Evolutionary conservation across 2,113 vertebrate genomes (phyloP).

Genomic region (Bolborhynchus lineola): DNA sequence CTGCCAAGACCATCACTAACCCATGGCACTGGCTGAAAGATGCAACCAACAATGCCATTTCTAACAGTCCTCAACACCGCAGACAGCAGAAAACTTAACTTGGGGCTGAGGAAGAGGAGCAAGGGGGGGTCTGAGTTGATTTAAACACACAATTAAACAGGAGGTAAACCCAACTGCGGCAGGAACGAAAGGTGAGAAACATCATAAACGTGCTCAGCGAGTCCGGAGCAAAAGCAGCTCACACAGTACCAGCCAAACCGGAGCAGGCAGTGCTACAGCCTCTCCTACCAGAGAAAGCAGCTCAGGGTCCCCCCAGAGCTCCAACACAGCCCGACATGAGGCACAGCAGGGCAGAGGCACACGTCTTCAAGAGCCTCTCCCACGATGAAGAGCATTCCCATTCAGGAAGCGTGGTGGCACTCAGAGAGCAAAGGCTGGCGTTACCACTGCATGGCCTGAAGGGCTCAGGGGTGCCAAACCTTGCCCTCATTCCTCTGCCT

Average conservation of each 20-base stretch:
- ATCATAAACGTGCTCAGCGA: accelerated
- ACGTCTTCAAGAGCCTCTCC: neutral
- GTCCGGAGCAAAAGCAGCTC: neutral
- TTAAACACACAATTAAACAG: neutral
- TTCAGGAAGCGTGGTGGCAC: neutral
- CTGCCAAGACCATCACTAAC: neutral
- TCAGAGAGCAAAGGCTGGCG: neutral
- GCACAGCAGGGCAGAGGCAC: neutral
- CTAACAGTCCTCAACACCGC: neutral
- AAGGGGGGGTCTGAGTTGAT: neutral
- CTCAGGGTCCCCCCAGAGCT: neutral
- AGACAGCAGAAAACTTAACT: neutral
- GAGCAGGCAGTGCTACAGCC: neutral
- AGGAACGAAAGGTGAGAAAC: neutral
- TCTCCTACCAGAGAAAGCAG: neutral
- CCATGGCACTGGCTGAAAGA: neutral
- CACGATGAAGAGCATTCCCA: neutral
- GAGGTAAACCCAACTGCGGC: neutral
- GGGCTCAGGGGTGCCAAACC: neutral
- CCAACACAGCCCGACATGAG: neutral
- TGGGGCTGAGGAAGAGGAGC: neutral
- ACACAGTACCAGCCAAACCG: neutral
- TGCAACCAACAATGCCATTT: neutral
- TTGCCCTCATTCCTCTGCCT: neutral
- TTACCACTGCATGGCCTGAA: neutral